phyloP scores from a whole-genome alignment of 1,140 invertebrate species.

The Bombus ignitus region DNA sequence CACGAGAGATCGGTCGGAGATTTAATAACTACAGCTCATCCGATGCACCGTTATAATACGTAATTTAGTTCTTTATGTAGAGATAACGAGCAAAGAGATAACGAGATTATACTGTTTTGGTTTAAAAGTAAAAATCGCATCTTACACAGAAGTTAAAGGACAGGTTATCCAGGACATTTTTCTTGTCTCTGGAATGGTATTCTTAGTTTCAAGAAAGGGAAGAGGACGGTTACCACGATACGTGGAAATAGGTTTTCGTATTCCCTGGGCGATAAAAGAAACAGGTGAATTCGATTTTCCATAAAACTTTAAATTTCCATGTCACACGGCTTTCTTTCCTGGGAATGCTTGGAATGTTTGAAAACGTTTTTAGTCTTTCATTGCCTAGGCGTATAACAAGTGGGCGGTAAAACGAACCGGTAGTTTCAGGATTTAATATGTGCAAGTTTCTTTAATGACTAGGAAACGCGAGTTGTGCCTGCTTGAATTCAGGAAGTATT shows the following conservation, averaged over 20 bases:
- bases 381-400: background rate
- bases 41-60: background rate
- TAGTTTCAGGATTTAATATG: background rate
- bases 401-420: slow-evolving; percentile 27
- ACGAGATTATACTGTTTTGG: background rate
- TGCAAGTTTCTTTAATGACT: slow-evolving; percentile 21
- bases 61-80: slow-evolving; percentile 3
- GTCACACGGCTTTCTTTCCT: background rate
- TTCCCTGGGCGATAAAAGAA: background rate
- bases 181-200: background rate
- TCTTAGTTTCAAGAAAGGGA: background rate
- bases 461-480: slow-evolving; percentile 7
- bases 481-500: background rate
- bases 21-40: background rate
- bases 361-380: slow-evolving; percentile 1
- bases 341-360: background rate
- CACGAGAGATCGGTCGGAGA: background rate
- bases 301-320: slow-evolving; percentile 1
- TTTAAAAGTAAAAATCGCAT: background rate
- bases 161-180: background rate
- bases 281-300: background rate
- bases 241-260: background rate
- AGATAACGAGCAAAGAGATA: background rate
- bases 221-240: background rate
- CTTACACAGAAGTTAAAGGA: background rate